Percentiles rank a stretch among this genome's conserved stretches.
Evolutionary conservation across 1,140 invertebrate genomes (phyloP).

Genomic region (Cydia pomonella): DNA sequence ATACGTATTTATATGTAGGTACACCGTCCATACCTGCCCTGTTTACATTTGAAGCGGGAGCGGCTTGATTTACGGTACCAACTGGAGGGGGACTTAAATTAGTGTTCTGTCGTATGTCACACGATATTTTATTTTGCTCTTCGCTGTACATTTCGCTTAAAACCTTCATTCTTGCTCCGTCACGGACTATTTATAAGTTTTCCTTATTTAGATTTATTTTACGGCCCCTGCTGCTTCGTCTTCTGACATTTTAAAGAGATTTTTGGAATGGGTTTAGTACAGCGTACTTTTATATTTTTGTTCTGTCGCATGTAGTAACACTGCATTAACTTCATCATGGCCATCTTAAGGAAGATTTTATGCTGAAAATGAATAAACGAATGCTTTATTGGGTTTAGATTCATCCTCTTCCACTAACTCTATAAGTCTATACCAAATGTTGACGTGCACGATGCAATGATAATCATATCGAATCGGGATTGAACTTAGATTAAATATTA

Average conservation of each 20-base stretch:
- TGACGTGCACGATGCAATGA: too few relatives aligned
- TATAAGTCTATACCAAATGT: too few relatives aligned
- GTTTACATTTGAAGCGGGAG: slow-evolving; percentile 69
- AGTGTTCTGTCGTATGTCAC: slow-evolving; percentile 69
- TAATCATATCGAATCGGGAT: too few relatives aligned
- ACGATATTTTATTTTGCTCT: slow-evolving; percentile 70
- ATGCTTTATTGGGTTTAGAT: too few relatives aligned
- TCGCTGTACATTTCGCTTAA: slow-evolving; percentile 58
- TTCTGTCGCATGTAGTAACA: too few relatives aligned
- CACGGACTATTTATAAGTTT: slow-evolving; percentile 70
- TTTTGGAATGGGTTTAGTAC: background rate
- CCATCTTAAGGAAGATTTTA: too few relatives aligned
- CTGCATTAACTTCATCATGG: too few relatives aligned
- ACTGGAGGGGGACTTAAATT: slow-evolving; percentile 68
- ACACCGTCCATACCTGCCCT: slow-evolving; percentile 37
- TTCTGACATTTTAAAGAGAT: background rate
- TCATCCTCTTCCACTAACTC: too few relatives aligned
- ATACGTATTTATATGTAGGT: background rate
- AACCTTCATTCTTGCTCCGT: slow-evolving; percentile 63
- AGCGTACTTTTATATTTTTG: background rate
- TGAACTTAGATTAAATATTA: too few relatives aligned
- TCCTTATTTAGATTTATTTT: slow-evolving; percentile 64
- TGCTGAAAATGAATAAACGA: too few relatives aligned
- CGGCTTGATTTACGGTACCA: slow-evolving; percentile 67
- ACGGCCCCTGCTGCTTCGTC: slow-evolving; percentile 34